Conservation (phyloP, 2,113 vertebrate species). For the Planiliza haematocheilus region DNA sequence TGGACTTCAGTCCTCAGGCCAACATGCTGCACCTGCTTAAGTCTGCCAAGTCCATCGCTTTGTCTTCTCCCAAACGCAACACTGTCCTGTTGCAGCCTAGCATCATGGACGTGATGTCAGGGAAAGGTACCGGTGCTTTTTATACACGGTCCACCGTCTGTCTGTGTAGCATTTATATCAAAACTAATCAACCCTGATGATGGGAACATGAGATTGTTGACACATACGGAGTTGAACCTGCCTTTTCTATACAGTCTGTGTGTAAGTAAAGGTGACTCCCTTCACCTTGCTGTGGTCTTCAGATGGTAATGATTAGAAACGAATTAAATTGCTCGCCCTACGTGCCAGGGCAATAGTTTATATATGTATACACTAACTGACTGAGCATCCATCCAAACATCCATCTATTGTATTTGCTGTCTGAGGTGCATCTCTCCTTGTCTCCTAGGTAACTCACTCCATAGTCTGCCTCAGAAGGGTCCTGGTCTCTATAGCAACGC, state of each 20-base stretch:
- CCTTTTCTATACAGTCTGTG: not conserved
- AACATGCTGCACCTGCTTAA: conserved; percentile 97
- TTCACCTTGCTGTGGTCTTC: conserved; percentile 38
- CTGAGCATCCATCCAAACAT: conserved; percentile 53
- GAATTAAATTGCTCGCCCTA: conserved; percentile 18
- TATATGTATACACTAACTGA: conserved; percentile 36
- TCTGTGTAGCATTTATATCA: not conserved
- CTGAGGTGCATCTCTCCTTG: conserved; percentile 71
- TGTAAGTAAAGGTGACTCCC: conserved; percentile 48
- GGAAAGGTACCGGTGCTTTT: conserved; percentile 84
- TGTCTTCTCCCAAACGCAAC: conserved; percentile 92
- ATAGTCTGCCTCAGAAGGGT: conserved; percentile 78
- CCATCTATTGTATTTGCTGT: conserved; percentile 61
- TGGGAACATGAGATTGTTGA: not conserved
- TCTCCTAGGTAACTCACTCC: conserved; percentile 83
- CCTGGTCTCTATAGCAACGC: conserved; percentile 91
- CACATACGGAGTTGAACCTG: conserved; percentile 2
- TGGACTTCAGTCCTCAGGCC: conserved; percentile 94
- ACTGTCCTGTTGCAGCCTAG: conserved; percentile 88
- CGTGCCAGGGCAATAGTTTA: conserved; percentile 37
- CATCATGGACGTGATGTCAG: conserved; percentile 90
- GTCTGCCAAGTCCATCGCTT: conserved; percentile 92
- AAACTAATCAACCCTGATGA: not conserved
- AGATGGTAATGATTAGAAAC: conserved; percentile 46
- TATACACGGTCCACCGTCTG: not conserved